Evolutionary conservation across 2,888 invertebrate genomes (phyloP).

Genomic region (Chaitophorus viminalis): DNA sequence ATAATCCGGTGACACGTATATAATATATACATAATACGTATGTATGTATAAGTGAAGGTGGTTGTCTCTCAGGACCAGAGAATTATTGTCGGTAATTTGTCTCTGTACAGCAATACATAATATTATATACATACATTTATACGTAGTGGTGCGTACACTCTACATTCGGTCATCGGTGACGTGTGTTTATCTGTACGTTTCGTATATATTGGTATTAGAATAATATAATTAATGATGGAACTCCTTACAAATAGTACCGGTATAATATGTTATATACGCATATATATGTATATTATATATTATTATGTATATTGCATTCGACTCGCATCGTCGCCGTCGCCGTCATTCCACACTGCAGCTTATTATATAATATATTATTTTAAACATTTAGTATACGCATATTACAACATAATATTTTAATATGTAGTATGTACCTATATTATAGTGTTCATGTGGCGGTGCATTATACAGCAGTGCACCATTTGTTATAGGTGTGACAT

Average conservation of each 20-base stretch:
- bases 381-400: neutral
- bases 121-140: neutral
- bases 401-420: too few species aligned
- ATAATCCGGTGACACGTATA: constrained; percentile 33
- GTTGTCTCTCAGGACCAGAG: constrained; percentile 4
- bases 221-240: neutral
- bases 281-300: too few species aligned
- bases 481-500: too few species aligned
- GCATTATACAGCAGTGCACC: too few species aligned
- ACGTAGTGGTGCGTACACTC: neutral
- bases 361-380: neutral
- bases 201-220: neutral
- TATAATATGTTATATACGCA: too few species aligned
- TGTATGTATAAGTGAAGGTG: too few species aligned
- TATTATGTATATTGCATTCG: neutral
- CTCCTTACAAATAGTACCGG: neutral
- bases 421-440: too few species aligned
- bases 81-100: constrained; percentile 54
- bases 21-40: too few species aligned
- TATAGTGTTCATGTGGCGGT: too few species aligned
- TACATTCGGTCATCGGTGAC: neutral
- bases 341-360: too few species aligned
- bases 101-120: constrained; percentile 23
- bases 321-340: neutral
- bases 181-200: neutral